Percentiles rank a stretch among this genome's conserved stretches.
These are phyloP conservation scores for Planococcus citri DNA, from an alignment of 1,140 invertebrate genomes.

Conservation along the genomic window DNA sequence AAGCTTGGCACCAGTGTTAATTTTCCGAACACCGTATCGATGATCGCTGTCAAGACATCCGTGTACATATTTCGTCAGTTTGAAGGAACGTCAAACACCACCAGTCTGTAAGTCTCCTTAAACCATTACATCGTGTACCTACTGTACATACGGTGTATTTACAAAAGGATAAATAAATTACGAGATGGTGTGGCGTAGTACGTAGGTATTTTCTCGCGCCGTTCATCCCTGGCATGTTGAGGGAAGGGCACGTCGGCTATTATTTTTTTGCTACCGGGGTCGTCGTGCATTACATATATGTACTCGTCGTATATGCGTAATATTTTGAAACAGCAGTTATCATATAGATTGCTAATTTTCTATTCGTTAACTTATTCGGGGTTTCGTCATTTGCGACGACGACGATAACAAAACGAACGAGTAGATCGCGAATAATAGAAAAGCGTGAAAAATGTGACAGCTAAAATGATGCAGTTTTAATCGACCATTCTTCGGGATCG, in stretches of 20 bases:
- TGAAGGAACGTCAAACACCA: slow-evolving; percentile 14
- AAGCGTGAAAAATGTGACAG: slow-evolving; percentile 18
- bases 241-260: too few relatives aligned
- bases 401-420: not conserved
- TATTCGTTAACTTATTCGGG: slow-evolving; percentile 10
- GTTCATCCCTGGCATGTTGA: too few relatives aligned
- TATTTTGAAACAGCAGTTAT: slow-evolving; percentile 19
- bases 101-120: not conserved
- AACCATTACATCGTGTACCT: too few relatives aligned
- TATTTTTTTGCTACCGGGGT: not conserved
- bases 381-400: slow-evolving; percentile 6
- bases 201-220: too few relatives aligned
- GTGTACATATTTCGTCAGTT: not conserved
- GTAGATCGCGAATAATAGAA: slow-evolving; percentile 10
- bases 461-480: slow-evolving; percentile 16
- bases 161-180: slow-evolving; percentile 20
- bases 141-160: too few relatives aligned
- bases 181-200: not conserved
- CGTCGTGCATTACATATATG: not conserved
- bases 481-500: not conserved
- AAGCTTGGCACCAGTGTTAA: not conserved
- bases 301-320: not conserved
- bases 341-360: slow-evolving; percentile 19
- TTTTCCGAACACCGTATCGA: not conserved
- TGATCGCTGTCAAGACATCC: not conserved